phyloP scores from a whole-genome alignment of 2,797 vertebrate genomes.

The Paguma larvata region DNA sequence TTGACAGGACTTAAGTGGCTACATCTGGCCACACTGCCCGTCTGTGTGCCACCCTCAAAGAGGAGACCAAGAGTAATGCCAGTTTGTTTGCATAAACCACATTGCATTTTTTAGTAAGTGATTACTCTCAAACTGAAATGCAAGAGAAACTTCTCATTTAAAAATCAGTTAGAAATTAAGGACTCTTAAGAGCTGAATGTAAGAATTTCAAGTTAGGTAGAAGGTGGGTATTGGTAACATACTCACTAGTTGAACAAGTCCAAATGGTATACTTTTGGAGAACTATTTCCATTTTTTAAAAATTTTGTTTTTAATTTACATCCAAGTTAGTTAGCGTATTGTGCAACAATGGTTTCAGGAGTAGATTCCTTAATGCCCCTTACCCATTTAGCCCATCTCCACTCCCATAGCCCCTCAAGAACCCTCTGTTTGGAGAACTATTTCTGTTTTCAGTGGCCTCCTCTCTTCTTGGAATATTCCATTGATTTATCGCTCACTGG shows the following conservation, averaged over 20 bases:
- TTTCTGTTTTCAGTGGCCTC: slow-evolving; percentile 90
- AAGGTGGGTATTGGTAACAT: slow-evolving; percentile 88
- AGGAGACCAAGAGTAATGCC: slow-evolving; percentile 79
- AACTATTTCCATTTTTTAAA: slow-evolving; percentile 93
- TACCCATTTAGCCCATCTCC: too few species aligned
- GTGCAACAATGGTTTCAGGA: too few species aligned
- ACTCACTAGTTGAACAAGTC: slow-evolving; percentile 91
- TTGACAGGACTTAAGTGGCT: slow-evolving; percentile 85
- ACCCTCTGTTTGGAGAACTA: slow-evolving; percentile 89
- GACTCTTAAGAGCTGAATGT: slow-evolving; percentile 92
- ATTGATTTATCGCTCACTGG: slow-evolving; percentile 82
- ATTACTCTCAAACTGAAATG: slow-evolving; percentile 88
- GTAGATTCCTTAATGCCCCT: too few species aligned
- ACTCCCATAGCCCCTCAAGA: too few species aligned
- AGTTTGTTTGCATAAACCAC: slow-evolving; percentile 91
- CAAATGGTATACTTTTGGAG: slow-evolving; percentile 91
- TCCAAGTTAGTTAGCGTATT: too few species aligned
- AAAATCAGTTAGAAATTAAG: slow-evolving; percentile 94
- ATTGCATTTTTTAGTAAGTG: slow-evolving; percentile 86
- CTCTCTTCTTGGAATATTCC: slow-evolving; percentile 87
- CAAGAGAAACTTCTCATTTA: slow-evolving; percentile 87
- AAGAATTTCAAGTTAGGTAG: slow-evolving; percentile 86
- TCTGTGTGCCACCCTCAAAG: slow-evolving; percentile 83
- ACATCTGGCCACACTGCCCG: slow-evolving; percentile 82
- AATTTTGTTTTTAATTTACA: too few species aligned